phyloP scores from a whole-genome alignment of 1,140 invertebrate species.

The Papilio aristodemus region DNA sequence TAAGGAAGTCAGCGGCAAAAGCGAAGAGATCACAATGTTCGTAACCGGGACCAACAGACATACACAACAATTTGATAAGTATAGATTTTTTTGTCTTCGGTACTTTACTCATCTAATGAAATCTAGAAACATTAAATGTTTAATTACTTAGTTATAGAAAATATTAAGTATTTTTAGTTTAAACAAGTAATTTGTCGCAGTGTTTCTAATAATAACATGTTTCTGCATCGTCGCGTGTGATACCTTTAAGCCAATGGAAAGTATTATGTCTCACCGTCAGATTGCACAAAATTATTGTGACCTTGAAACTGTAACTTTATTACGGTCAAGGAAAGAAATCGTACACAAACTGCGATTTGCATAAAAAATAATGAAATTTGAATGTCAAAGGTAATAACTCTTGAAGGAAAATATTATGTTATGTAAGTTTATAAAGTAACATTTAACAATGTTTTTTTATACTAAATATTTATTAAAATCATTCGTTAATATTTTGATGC shows the following conservation, averaged over 20 bases:
- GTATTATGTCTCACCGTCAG: background rate
- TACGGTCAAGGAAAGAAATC: constrained; percentile 4
- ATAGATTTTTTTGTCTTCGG: too few relatives aligned
- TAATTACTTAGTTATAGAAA: background rate
- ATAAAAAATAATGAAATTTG: constrained; percentile 14
- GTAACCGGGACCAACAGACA: too few relatives aligned
- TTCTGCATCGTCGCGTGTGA: background rate
- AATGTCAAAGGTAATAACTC: background rate
- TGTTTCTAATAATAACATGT: background rate
- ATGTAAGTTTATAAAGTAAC: too few relatives aligned
- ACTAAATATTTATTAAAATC: too few relatives aligned
- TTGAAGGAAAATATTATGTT: background rate
- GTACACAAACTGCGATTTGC: background rate
- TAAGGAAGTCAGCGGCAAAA: too few relatives aligned
- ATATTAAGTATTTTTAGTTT: background rate
- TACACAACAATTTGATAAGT: too few relatives aligned
- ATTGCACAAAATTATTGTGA: constrained; percentile 10
- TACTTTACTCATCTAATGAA: too few relatives aligned
- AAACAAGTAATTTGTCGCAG: background rate
- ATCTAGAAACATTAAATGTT: too few relatives aligned
- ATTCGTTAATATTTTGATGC: too few relatives aligned
- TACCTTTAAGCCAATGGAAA: background rate
- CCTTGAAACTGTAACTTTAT: constrained; percentile 6
- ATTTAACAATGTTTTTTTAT: too few relatives aligned
- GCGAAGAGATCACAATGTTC: too few relatives aligned